Conservation (phyloP, 2,888 invertebrate species). For the Sycophila texana region DNA sequence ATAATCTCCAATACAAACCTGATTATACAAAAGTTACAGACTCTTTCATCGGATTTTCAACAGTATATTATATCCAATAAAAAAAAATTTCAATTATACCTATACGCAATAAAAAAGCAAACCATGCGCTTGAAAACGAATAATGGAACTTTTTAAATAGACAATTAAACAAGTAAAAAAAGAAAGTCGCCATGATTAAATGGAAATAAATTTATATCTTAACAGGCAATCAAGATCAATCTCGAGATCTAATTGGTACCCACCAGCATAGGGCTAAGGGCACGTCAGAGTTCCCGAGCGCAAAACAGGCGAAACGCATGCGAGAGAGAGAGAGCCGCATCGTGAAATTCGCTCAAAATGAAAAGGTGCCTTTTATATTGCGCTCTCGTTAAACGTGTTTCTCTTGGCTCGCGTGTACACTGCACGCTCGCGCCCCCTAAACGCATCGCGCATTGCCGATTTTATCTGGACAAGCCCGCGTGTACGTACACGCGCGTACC, state of each 20-base stretch:
- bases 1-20: no score
- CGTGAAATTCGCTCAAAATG: conserved; percentile 17
- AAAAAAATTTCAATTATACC: no score
- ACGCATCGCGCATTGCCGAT: conserved; percentile 66
- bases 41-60: no score
- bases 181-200: no score
- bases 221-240: no score
- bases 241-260: conserved; percentile 4
- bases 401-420: conserved; percentile 61
- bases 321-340: conserved; percentile 1
- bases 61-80: no score
- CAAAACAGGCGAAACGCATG: conserved; percentile 1
- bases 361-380: conserved; percentile 28
- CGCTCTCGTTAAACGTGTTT: conserved; percentile 41
- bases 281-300: conserved; percentile 2
- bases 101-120: no score
- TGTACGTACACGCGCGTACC: conserved; percentile 39
- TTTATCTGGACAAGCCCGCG: conserved; percentile 67
- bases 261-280: neutral
- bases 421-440: conserved; percentile 60
- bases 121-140: no score
- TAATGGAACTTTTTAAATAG: no score
- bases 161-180: no score
- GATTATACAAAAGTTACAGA: no score
- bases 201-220: no score